A percentile compares a stretch with the other conserved stretches of the same genome.
These are phyloP conservation scores for Paraescarpia echinospica DNA, from an alignment of 1,140 invertebrate species.

Conservation along the genomic window DNA sequence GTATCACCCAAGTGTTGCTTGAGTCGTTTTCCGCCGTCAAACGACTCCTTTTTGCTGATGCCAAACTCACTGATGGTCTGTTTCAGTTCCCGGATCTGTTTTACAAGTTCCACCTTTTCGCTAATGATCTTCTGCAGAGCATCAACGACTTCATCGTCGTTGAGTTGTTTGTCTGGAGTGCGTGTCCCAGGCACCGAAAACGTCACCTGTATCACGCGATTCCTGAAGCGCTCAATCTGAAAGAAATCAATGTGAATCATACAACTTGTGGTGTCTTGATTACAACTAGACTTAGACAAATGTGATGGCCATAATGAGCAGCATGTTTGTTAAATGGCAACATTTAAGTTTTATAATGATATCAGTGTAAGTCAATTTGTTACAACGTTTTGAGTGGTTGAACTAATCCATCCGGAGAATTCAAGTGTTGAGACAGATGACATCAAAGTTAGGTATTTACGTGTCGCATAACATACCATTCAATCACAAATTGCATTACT, in stretches of 20 bases:
- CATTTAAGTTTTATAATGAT: too few species aligned
- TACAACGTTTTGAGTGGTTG: too few species aligned
- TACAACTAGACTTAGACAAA: too few species aligned
- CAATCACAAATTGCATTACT: too few species aligned
- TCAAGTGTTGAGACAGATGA: too few species aligned
- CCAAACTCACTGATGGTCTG: neutral
- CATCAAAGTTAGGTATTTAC: too few species aligned
- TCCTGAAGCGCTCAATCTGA: conserved; percentile 51
- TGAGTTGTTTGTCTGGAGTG: conserved; percentile 50
- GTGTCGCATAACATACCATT: too few species aligned
- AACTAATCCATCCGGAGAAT: too few species aligned
- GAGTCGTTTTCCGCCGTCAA: neutral
- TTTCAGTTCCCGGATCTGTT: conserved; percentile 23
- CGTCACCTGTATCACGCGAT: conserved; percentile 50
- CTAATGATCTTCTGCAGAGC: conserved; percentile 50
- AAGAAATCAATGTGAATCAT: conserved; percentile 21
- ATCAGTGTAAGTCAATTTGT: too few species aligned
- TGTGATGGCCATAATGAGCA: too few species aligned
- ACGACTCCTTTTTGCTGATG: neutral
- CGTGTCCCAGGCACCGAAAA: conserved; percentile 51
- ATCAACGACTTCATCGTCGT: conserved; percentile 53
- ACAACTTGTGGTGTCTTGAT: too few species aligned
- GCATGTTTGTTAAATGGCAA: too few species aligned
- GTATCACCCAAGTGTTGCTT: neutral
- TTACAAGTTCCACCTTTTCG: conserved; percentile 44